phyloP scores from a whole-genome alignment of 2,797 vertebrate genomes.

The Rhabdophis nuchalis region DNA sequence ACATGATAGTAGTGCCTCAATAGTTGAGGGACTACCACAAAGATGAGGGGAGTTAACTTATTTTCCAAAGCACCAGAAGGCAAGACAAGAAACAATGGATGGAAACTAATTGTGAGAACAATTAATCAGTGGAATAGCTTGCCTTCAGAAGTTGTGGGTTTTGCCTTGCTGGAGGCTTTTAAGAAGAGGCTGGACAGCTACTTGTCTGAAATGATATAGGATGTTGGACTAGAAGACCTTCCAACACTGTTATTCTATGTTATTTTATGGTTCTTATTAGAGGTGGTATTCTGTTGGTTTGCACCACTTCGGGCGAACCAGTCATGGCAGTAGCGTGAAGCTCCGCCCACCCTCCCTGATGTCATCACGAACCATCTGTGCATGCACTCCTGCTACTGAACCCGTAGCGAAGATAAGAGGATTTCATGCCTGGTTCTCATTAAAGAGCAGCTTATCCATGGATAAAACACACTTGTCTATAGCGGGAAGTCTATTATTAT shows the following conservation, averaged over 20 bases:
- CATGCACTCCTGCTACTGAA: too few species aligned
- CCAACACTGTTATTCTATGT: neutral
- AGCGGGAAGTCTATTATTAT: neutral
- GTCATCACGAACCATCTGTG: too few species aligned
- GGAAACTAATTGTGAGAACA: neutral
- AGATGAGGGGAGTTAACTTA: neutral
- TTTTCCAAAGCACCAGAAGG: neutral
- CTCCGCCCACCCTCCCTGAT: too few species aligned
- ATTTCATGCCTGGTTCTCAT: neutral
- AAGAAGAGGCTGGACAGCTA: neutral
- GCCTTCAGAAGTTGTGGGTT: neutral
- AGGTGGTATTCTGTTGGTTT: neutral
- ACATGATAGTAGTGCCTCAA: neutral
- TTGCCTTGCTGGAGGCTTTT: neutral
- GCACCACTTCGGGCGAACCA: too few species aligned
- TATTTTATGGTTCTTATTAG: neutral
- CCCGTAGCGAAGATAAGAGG: too few species aligned
- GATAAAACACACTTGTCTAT: neutral
- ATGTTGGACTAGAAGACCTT: neutral
- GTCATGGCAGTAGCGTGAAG: too few species aligned
- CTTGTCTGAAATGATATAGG: neutral
- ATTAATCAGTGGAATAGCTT: neutral
- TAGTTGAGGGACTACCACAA: neutral
- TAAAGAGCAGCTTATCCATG: neutral
- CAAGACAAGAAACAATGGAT: neutral